Percentiles rank a stretch among this genome's conserved stretches.
phyloP scores from a whole-genome alignment of 2,888 invertebrate genomes.

The Lasioglossum figueresi region DNA sequence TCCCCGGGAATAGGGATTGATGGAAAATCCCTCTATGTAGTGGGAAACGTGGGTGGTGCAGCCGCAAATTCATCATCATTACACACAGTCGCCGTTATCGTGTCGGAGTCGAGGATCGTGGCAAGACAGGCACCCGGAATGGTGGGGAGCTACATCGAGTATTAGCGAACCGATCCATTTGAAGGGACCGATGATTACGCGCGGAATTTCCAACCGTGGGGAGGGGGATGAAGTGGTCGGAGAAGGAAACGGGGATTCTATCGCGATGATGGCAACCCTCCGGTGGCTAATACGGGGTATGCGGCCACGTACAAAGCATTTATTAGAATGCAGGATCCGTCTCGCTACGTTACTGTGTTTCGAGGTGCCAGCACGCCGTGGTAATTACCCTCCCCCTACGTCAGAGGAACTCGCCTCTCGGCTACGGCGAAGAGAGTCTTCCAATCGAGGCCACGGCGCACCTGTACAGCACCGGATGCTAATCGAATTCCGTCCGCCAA shows the following conservation, averaged over 20 bases:
- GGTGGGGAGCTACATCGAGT: background rate
- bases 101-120: slow-evolving; percentile 17
- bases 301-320: slow-evolving; percentile 7
- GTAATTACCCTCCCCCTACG: slow-evolving; percentile 52
- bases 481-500: slow-evolving; percentile 56
- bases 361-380: slow-evolving; percentile 54
- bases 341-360: slow-evolving; percentile 33
- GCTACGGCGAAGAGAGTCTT: slow-evolving; percentile 26
- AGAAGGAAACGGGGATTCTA: background rate
- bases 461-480: slow-evolving; percentile 43
- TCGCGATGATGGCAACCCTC: slow-evolving; percentile 5
- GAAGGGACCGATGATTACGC: slow-evolving; percentile 25
- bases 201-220: background rate
- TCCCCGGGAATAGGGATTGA: slow-evolving; percentile 25
- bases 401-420: slow-evolving; percentile 18
- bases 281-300: background rate
- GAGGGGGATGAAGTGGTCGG: background rate
- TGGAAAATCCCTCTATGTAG: slow-evolving; percentile 36
- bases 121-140: slow-evolving; percentile 2
- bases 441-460: slow-evolving; percentile 26
- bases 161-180: slow-evolving; percentile 21
- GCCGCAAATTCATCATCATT: slow-evolving; percentile 23
- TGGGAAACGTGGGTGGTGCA: slow-evolving; percentile 1
- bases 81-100: slow-evolving; percentile 20
- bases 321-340: slow-evolving; percentile 39